Conservation (phyloP, 2,797 vertebrate genomes). For the Synanceia verrucosa region DNA sequence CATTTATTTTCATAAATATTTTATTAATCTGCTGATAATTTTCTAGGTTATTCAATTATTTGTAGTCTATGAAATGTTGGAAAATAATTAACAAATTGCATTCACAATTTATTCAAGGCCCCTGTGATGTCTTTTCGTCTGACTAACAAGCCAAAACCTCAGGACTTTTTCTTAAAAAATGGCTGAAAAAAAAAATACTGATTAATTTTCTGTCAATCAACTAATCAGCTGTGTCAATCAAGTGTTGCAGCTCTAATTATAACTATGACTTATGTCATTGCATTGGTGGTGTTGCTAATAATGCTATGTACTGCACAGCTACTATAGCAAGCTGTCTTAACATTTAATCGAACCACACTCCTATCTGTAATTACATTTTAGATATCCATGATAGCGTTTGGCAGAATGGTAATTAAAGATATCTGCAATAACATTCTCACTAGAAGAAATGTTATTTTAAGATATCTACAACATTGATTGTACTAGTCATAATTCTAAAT, state of each 20-base stretch:
- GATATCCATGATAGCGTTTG: too few species aligned
- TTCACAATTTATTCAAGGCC: neutral
- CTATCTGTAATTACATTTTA: too few species aligned
- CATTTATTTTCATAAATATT: neutral
- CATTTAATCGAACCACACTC: too few species aligned
- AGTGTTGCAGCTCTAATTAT: neutral
- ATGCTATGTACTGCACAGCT: neutral
- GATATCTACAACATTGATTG: too few species aligned
- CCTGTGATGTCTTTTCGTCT: neutral
- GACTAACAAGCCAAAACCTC: too few species aligned
- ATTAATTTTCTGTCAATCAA: neutral
- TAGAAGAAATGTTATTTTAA: too few species aligned
- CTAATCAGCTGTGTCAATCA: neutral
- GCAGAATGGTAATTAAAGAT: too few species aligned
- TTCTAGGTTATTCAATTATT: neutral
- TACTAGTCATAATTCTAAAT: too few species aligned
- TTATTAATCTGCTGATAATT: neutral
- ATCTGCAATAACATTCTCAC: too few species aligned
- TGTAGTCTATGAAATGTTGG: neutral
- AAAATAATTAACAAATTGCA: neutral
- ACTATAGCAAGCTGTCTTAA: too few species aligned
- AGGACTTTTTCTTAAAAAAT: neutral
- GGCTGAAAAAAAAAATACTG: neutral
- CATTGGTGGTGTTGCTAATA: conserved; percentile 7
- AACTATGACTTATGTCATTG: neutral